Conservation (phyloP, 53 echinoderm and acorn worm species). For the Actinopyga echinites region DNA sequence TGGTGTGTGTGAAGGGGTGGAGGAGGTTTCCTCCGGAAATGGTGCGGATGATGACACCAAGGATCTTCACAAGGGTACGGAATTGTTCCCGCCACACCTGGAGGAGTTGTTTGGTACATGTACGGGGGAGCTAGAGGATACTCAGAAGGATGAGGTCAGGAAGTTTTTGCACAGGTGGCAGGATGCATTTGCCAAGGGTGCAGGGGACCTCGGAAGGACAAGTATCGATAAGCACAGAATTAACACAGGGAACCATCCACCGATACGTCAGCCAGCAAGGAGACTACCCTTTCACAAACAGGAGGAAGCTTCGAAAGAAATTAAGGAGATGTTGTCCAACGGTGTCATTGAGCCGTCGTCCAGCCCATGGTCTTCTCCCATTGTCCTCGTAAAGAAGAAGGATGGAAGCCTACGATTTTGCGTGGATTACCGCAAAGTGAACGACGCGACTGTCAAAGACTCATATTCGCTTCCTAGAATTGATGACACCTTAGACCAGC, state of each 20-base stretch:
- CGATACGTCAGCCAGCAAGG: background rate
- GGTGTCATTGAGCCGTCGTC: conserved; percentile 28
- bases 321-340: background rate
- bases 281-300: conserved; percentile 13
- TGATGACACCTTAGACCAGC: no score
- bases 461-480: conserved; percentile 6
- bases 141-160: conserved; percentile 4
- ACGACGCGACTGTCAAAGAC: conserved; percentile 1
- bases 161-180: no score
- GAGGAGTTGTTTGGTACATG: background rate
- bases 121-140: no score
- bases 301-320: background rate
- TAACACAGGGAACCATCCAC: background rate
- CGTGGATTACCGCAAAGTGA: background rate
- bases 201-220: no score
- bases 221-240: conserved; percentile 5
- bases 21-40: conserved; percentile 17
- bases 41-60: background rate
- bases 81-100: no score
- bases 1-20: conserved; percentile 30
- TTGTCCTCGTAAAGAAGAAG: background rate
- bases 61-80: no score
- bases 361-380: no score
- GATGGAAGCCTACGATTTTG: no score
- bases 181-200: background rate